These are phyloP conservation scores for Sesamia nonagrioides DNA, from an alignment of 1,140 invertebrate genomes.

Conservation along the genomic window DNA sequence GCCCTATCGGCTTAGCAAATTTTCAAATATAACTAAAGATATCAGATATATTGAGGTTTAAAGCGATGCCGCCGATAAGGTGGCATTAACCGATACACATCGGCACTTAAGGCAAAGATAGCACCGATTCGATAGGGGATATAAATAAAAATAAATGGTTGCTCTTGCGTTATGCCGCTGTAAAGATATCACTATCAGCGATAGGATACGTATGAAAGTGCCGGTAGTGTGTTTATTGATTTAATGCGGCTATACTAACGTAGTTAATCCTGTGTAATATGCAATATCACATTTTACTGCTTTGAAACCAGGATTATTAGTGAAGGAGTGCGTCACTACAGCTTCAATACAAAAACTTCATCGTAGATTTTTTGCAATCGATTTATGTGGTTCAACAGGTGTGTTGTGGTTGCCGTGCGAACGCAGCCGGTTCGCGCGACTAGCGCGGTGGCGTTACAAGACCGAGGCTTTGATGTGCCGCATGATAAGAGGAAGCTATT, in stretches of 20 bases:
- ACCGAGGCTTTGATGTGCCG: slow-evolving; percentile 56
- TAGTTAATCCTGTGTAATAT: slow-evolving; percentile 54
- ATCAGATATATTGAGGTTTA: slow-evolving; percentile 58
- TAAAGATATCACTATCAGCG: slow-evolving; percentile 72
- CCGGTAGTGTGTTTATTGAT: slow-evolving; percentile 62
- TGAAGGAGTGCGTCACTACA: background rate
- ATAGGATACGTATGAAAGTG: slow-evolving; percentile 52
- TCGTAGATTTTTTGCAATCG: slow-evolving; percentile 4
- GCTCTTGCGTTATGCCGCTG: slow-evolving; percentile 65
- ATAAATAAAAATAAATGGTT: slow-evolving; percentile 79
- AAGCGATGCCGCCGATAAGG: slow-evolving; percentile 64
- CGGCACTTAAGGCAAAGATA: slow-evolving; percentile 72
- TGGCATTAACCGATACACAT: slow-evolving; percentile 72
- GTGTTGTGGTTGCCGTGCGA: slow-evolving; percentile 8
- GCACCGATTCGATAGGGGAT: slow-evolving; percentile 64
- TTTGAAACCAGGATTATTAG: slow-evolving; percentile 32
- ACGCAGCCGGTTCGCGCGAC: slow-evolving; percentile 17
- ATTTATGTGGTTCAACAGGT: slow-evolving; percentile 27
- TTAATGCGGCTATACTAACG: slow-evolving; percentile 53
- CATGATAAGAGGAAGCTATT: slow-evolving; percentile 54
- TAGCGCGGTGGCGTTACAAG: slow-evolving; percentile 46
- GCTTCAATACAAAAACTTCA: background rate
- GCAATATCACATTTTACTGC: slow-evolving; percentile 50
- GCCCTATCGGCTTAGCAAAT: slow-evolving; percentile 56
- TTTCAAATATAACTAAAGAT: slow-evolving; percentile 59